Evolutionary conservation across 2,113 vertebrate genomes (phyloP).

Genomic region (Lophius piscatorius): DNA sequence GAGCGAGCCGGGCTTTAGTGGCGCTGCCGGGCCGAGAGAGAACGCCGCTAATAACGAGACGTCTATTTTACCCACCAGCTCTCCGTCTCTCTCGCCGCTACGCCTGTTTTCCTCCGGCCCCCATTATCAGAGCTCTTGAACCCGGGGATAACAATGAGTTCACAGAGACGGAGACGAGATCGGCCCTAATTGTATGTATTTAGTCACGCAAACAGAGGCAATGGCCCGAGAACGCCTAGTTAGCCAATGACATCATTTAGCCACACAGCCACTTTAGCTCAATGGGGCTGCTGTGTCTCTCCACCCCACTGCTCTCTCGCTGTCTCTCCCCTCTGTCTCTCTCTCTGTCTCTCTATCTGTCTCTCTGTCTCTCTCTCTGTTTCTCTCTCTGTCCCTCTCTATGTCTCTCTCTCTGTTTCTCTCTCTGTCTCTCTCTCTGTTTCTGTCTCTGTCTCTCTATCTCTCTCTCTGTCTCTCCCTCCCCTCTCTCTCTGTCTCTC

Average conservation of each 20-base stretch:
- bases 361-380: neutral
- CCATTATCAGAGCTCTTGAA: constrained; percentile 99
- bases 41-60: constrained; percentile 88
- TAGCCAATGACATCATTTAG: constrained; percentile 97
- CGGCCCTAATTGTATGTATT: constrained; percentile 99
- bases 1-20: constrained; percentile 62
- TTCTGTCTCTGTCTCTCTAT: no score
- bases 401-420: neutral
- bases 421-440: no score
- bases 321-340: no score
- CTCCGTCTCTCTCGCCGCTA: constrained; percentile 85
- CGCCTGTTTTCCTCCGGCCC: constrained; percentile 91
- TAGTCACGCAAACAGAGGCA: constrained; percentile 99
- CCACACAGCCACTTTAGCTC: constrained; percentile 87
- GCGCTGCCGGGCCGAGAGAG: constrained; percentile 72
- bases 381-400: neutral
- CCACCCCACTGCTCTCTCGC: constrained; percentile 21
- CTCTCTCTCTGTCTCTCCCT: no score
- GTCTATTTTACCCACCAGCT: constrained; percentile 89
- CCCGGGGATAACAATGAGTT: constrained; percentile 98
- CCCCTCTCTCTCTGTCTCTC: no score
- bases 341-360: constrained; percentile 19
- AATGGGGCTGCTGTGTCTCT: constrained; percentile 86
- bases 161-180: constrained; percentile 97
- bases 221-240: constrained; percentile 98